Conservation (phyloP, 2,888 invertebrate genomes). For the Tuberolachnus salignus region DNA sequence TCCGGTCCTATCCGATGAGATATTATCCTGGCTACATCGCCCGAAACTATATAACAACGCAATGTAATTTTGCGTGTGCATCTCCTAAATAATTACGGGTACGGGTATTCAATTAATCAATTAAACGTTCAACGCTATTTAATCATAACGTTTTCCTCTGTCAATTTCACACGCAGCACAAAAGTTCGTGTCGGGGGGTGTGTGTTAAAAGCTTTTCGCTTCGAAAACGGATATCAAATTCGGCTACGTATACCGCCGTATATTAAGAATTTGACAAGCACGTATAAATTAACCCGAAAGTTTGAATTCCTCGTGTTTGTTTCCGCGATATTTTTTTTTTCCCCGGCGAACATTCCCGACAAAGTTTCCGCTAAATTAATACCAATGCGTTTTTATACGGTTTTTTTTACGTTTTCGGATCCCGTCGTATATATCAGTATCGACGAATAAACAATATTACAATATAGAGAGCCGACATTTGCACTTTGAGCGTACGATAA, state of each 20-base stretch:
- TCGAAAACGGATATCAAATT: slow-evolving; percentile 31
- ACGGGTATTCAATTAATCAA: background rate
- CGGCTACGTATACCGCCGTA: slow-evolving; percentile 20
- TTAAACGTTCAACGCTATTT: background rate
- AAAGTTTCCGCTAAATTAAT: slow-evolving; percentile 5
- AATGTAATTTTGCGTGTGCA: too few relatives aligned
- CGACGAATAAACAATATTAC: too few relatives aligned
- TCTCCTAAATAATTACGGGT: background rate
- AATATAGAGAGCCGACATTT: too few relatives aligned
- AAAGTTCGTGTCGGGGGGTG: background rate
- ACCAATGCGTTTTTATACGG: background rate
- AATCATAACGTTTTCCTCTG: slow-evolving; percentile 9
- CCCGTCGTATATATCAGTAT: too few relatives aligned
- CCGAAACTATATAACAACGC: too few relatives aligned
- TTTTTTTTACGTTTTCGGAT: background rate
- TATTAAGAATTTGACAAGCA: slow-evolving; percentile 29
- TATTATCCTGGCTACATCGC: too few relatives aligned
- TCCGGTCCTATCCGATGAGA: too few relatives aligned
- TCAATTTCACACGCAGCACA: slow-evolving; percentile 18
- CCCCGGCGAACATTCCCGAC: background rate
- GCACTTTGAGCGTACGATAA: too few relatives aligned
- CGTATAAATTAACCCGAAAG: slow-evolving; percentile 29
- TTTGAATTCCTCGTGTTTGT: slow-evolving; percentile 25
- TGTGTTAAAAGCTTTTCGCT: slow-evolving; percentile 26
- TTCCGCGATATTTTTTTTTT: slow-evolving; percentile 16